These are phyloP conservation scores for Pandemis corylana DNA, from an alignment of 2,888 invertebrate genomes.

Conservation along the genomic window DNA sequence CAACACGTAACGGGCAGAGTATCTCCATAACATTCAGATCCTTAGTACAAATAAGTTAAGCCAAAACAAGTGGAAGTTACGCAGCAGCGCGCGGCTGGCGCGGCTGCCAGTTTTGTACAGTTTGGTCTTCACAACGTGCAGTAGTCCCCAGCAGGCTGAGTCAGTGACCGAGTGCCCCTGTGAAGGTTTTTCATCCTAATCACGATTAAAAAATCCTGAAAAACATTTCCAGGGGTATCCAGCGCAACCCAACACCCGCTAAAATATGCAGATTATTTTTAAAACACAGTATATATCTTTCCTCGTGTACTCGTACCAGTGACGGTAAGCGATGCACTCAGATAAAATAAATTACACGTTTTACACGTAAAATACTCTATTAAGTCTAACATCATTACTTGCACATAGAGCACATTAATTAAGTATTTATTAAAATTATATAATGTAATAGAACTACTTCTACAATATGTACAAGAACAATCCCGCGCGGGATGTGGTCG, in stretches of 20 bases:
- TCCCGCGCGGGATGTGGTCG: not conserved
- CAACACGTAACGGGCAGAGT: not conserved
- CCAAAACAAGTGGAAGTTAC: not conserved
- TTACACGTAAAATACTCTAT: not conserved
- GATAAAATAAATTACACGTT: not conserved
- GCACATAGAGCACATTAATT: constrained; percentile 24
- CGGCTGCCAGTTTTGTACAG: not conserved
- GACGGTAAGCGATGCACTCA: not conserved
- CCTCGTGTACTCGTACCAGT: not conserved
- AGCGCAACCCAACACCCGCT: no score
- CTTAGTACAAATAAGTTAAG: constrained; percentile 5
- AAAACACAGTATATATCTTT: not conserved
- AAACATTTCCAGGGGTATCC: no score
- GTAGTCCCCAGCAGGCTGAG: no score
- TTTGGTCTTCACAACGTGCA: not conserved
- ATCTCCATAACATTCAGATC: constrained; percentile 14
- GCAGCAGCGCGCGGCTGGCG: not conserved
- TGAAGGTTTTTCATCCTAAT: no score
- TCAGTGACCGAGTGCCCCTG: no score
- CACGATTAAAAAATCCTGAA: no score
- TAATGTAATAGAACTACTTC: constrained; percentile 20
- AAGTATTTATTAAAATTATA: constrained; percentile 32
- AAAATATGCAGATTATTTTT: no score
- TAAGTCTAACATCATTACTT: not conserved
- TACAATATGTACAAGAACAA: constrained; percentile 31